Evolutionary conservation across 2,113 vertebrate genomes (phyloP), one percentile per base, ranked within the genome.

Genomic region (Notarius quadriscutis): DNA sequence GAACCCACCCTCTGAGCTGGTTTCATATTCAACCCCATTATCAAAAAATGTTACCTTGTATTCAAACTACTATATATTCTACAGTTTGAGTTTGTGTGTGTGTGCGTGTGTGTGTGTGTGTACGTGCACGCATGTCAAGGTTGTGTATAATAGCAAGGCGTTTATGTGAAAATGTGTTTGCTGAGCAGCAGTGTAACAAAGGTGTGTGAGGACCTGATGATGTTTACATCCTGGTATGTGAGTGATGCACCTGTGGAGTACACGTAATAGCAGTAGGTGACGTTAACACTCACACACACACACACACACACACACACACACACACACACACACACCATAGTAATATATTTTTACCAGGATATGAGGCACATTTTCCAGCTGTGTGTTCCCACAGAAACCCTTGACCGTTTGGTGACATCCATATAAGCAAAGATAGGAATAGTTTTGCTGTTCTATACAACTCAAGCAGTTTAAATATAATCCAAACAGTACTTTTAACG

Each of bases 181-280:
- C 90, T 22, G n/a, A 89, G 58, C 27, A 85, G 69, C 60, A 87
- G 89, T 85, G 89, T 84, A 88, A 89, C 88, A 41, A 81, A 81
- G 89, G 90, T 87, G 86, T 91, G 85, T 55, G 74, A 89, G 89
- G 89, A 91, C 88, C 84, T 87, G 85, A 71, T 69, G 62, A 51
- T 88, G 84, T 89, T 85, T 89, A 91, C 83, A 92, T 91, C 92
- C 92, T 92, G 90, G 89, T 89, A 87, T 89, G 80, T 85, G 83
- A 91, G 67, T n/a, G 75, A 88, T 88, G 84, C 88, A 90, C 85
- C 84, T 89, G 85, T 34, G 15, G 53, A 60, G 27, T 80, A 89
- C 75, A 84, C 17, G 72, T 71, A 81, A 77, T 22, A 74, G 55
- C 65, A 25, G 5, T 27, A 53, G 30, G 48, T 67, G 81, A 63